These are phyloP conservation scores for Stenotaenia linearis DNA, from an alignment of 2,888 invertebrate genomes.

Conservation along the genomic window DNA sequence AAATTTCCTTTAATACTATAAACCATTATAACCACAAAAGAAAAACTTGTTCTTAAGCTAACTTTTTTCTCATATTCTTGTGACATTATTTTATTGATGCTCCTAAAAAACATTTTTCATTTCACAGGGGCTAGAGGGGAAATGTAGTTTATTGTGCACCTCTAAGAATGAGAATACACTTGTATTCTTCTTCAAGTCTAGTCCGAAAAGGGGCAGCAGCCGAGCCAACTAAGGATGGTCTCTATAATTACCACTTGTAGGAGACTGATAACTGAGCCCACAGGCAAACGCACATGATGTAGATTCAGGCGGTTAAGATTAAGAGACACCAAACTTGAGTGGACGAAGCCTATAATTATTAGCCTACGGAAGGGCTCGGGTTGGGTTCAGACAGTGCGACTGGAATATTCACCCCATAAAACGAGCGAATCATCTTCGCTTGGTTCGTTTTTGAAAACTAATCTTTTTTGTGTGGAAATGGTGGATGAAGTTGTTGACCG, in stretches of 20 bases:
- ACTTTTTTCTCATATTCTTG: background rate
- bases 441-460: background rate
- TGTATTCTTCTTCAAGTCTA: conserved; percentile 2
- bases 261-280: conserved; percentile 12
- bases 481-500: background rate
- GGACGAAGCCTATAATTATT: conserved; percentile 5
- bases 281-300: conserved; percentile 6
- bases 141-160: background rate
- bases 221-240: conserved; percentile 18
- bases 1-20: background rate
- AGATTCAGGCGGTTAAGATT: conserved; percentile 20
- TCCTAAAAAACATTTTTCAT: background rate
- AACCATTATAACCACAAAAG: background rate
- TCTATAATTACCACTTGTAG: conserved; percentile 18
- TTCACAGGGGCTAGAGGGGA: background rate
- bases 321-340: conserved; percentile 24
- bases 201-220: conserved; percentile 17
- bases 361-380: background rate
- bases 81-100: background rate
- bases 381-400: background rate
- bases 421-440: background rate
- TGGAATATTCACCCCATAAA: background rate
- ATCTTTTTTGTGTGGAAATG: background rate
- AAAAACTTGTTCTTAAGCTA: background rate
- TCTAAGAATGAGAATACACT: background rate